phyloP scores from a whole-genome alignment of 2,888 invertebrate genomes.

The Lymantria monacha region DNA sequence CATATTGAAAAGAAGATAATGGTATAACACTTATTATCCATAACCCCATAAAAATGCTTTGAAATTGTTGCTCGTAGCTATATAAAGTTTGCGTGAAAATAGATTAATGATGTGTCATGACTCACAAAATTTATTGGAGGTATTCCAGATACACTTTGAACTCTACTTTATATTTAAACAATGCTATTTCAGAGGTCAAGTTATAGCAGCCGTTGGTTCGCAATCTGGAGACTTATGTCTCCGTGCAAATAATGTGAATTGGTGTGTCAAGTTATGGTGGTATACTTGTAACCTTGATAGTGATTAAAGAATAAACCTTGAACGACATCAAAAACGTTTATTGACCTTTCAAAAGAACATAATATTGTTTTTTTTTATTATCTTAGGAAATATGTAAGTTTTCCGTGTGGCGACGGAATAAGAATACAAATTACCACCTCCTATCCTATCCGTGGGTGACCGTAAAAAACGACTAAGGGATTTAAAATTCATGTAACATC shows the following conservation, averaged over 20 bases:
- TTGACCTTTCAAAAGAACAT: no score
- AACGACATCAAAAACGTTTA: neutral
- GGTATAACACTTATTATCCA: neutral
- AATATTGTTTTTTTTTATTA: no score
- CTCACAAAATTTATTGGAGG: slow-evolving; percentile 10
- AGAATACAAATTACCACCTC: no score
- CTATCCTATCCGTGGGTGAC: no score
- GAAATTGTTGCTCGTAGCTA: neutral
- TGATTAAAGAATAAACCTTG: neutral
- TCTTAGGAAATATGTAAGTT: no score
- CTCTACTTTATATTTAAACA: neutral
- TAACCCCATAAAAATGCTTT: neutral
- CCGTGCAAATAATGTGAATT: neutral
- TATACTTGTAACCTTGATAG: slow-evolving; percentile 4
- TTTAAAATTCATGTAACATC: no score
- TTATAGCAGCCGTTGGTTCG: neutral
- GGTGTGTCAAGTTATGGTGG: slow-evolving; percentile 5
- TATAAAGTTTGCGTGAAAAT: neutral
- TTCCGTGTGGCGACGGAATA: no score
- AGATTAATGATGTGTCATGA: slow-evolving; percentile 24
- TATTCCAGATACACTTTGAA: neutral
- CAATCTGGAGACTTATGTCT: neutral
- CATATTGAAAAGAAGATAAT: no score
- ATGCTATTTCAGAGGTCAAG: neutral
- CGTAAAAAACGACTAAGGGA: no score